Evolutionary conservation across 2,888 invertebrate species (phyloP).

Genomic region (Taphrorychus bicolor): DNA sequence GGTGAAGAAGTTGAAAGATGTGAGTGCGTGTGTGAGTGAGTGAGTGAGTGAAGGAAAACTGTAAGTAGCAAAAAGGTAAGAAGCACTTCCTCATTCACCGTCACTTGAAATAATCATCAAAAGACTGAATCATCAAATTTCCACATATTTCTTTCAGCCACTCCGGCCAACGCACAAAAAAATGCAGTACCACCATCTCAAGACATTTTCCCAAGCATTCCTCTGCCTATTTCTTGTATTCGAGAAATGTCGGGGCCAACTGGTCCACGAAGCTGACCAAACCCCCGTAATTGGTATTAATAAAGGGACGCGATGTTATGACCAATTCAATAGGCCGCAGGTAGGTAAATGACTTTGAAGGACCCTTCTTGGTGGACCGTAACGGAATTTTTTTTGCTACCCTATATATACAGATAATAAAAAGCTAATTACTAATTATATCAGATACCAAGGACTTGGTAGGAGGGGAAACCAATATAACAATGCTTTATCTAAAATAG

Average conservation of each 20-base stretch:
- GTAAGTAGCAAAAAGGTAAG: no score
- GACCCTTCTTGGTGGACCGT: not conserved
- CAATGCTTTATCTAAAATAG: not conserved
- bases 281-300: conserved; percentile 55
- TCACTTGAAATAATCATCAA: no score
- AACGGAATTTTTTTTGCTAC: not conserved
- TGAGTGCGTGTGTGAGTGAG: no score
- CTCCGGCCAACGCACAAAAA: not conserved
- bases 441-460: not conserved
- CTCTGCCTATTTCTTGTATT: conserved; percentile 4
- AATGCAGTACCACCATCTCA: not conserved
- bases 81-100: no score
- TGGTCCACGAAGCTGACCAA: conserved; percentile 46
- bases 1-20: no score
- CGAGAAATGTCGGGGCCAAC: conserved; percentile 26
- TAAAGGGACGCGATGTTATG: conserved; percentile 63
- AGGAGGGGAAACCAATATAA: not conserved
- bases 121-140: no score
- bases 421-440: no score
- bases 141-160: not conserved
- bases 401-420: no score
- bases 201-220: not conserved
- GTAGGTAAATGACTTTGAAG: conserved; percentile 50
- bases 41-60: no score
- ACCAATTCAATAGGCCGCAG: conserved; percentile 65